Base-by-base conservation (phyloP, 2,113 vertebrate genomes). In the Eonycteris spelaea region DNA sequence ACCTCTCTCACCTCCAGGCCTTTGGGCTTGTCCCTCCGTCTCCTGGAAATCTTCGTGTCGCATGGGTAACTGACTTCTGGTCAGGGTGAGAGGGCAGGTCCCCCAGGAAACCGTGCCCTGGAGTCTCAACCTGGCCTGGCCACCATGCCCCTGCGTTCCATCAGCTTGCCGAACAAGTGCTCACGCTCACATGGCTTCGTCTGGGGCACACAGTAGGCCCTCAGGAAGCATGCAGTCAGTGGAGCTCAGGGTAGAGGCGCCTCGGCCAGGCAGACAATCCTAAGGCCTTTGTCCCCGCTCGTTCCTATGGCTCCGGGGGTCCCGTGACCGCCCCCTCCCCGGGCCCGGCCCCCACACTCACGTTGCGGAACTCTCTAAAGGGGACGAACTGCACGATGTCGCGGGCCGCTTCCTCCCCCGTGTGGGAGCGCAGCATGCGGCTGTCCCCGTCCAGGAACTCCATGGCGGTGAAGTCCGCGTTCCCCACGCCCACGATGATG, bases 311-410 rank as follows among this genome's bases (percentile, higher is more conserved):
- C 22, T 13, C 24, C 2, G 0, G n/a, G 77, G 55, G 45, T 45
- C 55, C 83, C 35, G 13, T 4, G 6, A 10, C 38, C 0, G 0
- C 59, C 88, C 26, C 63, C 22, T 11, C 13, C 75, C 75, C 19
- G 40, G 1, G 30, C 77, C 55, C 0, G 7, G 10, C 35, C 65
- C 86, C 86, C 94, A 51, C 65, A 98, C 99, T 99, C 98, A 99
- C 99, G 0, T 99, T 99, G 48, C 99, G 99, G 98, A 99, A 99
- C 74, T 99, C 99, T 4, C 99, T 99, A 97, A 99, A 99, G 90
- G 99, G 99, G 95, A 99, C 99, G 0, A 99, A 99, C 98, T 99
- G 99, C 95, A 99, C 99, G 0, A 99, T 99, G 97, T 99, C 99
- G 0, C 99, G 98, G 61, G 99, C 97, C 0, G 99, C 99, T 97